Base-by-base conservation (phyloP, 2,113 vertebrate genomes). In the Sisor rabdophorus region DNA sequence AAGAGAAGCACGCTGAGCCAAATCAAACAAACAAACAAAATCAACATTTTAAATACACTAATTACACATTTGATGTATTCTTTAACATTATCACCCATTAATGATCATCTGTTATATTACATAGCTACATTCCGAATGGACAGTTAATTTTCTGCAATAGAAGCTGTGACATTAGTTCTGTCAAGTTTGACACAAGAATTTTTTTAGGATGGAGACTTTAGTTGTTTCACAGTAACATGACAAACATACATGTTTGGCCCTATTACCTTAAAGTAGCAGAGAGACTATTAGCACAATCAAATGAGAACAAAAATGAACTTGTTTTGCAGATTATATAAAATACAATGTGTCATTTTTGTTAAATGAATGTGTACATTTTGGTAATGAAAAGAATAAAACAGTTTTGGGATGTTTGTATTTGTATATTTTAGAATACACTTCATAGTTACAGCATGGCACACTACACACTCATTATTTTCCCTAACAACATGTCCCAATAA, bases 1-100 rank as follows among this genome's bases (percentile, higher is more conserved):
- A 82, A 95, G 77, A 79, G 92, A 91, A 83, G 91, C 81, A 73
- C 87, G 89, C 96, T 98, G 90, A 85, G 79, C 80, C 71, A 65
- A 77, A 80, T 79, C 59, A 68, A 72, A 70, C 0, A 71, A 44
- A 61, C 11, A 84, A 10, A 61, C 12, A 30, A 17, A 59, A 2
- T 22, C 22, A 36, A 71, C 17, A 58, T 9, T 20, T 11, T 3
- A 48, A 17, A 24, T 2, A 67, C 8, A 47, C 20, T 20, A 61
- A 40, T 13, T 40, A 44, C 15, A 10, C 3, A 67, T 67, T 19
- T 48, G 40, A 9, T 24, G 40, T 24, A 47, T 36, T 44, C 13
- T 16, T 67, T 28, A 26, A 50, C 11, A 68, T 50, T 2, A 19
- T 26, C 13, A 22, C 63, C 13, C 24, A 68, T 11, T 16, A 6